These are phyloP conservation scores for Cyanocitta stelleri DNA, from an alignment of 2,113 vertebrate species.

Conservation along the genomic window DNA sequence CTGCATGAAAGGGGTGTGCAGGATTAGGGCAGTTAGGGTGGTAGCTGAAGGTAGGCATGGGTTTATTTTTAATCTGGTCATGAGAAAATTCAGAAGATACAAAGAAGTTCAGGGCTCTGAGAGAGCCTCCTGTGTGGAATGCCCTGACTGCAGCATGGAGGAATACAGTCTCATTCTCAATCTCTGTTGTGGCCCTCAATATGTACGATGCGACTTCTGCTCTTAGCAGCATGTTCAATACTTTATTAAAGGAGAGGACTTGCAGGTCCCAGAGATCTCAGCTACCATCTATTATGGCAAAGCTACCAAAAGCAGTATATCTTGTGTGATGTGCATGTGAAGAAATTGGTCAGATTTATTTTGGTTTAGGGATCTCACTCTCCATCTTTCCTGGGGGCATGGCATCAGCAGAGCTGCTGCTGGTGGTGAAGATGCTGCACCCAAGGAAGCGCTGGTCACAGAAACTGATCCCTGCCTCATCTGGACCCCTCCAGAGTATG, in stretches of 20 bases:
- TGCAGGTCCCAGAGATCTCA: fast-evolving
- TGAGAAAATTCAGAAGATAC: background rate
- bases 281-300: fast-evolving
- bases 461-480: background rate
- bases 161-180: fast-evolving
- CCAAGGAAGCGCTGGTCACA: fast-evolving
- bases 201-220: fast-evolving
- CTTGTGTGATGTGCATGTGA: background rate
- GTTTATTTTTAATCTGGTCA: background rate
- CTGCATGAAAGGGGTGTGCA: fast-evolving
- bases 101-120: fast-evolving
- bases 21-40: background rate
- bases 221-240: fast-evolving
- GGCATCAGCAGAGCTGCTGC: background rate
- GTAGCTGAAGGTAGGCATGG: background rate
- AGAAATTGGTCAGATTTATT: background rate
- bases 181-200: fast-evolving
- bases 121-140: fast-evolving
- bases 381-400: background rate
- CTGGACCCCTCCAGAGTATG: fast-evolving
- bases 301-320: background rate
- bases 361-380: background rate
- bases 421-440: background rate
- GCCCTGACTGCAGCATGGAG: fast-evolving
- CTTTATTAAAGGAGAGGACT: background rate